Conservation (phyloP, 2,888 invertebrate genomes). For the Eupithecia pulchellata region DNA sequence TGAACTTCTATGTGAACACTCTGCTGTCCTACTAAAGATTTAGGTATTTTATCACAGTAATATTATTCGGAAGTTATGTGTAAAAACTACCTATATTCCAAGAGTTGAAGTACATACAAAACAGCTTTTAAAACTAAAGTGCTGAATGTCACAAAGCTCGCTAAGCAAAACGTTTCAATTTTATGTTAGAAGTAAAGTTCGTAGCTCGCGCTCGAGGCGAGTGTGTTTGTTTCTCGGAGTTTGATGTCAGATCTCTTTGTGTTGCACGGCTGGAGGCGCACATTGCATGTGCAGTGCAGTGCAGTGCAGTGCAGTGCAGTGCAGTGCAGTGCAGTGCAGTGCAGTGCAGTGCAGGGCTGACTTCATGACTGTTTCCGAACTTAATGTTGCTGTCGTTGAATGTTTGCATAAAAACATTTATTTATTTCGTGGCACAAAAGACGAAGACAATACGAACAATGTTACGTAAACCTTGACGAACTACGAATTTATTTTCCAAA, state of each 20-base stretch:
- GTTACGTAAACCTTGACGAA: no score
- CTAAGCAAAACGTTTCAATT: conserved; percentile 13
- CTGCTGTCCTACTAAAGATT: not conserved
- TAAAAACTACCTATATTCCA: not conserved
- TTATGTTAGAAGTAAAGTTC: conserved; percentile 16
- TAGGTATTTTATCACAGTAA: not conserved
- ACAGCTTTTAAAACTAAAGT: conserved; percentile 1
- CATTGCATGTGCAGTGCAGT: not conserved
- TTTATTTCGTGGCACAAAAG: no score
- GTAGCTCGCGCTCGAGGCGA: not conserved
- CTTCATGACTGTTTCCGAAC: not conserved
- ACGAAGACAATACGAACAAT: no score
- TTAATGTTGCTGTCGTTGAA: not conserved
- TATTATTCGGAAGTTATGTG: not conserved
- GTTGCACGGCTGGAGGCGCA: not conserved
- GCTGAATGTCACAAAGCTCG: conserved; percentile 1
- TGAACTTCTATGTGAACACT: not conserved
- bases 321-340: no score
- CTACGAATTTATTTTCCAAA: no score
- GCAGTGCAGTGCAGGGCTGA: no score
- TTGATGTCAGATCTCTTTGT: conserved; percentile 7
- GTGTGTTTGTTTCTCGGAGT: not conserved
- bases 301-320: no score
- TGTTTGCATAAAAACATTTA: not conserved
- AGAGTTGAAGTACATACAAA: not conserved